These are phyloP conservation scores for Struthidea cinerea DNA, from an alignment of 2,113 vertebrate genomes.

Conservation along the genomic window DNA sequence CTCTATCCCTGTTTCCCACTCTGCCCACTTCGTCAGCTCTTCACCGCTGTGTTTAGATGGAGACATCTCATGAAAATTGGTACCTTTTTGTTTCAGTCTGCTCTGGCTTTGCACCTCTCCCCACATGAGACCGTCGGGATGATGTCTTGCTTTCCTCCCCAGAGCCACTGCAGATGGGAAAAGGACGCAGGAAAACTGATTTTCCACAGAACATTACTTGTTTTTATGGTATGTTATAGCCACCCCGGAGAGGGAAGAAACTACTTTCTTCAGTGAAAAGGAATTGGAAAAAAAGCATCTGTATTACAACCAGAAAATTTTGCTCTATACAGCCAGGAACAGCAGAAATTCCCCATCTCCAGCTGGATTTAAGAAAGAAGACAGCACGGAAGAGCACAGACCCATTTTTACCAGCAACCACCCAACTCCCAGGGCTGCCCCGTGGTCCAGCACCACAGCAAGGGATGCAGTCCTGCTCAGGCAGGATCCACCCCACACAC, in stretches of 20 bases:
- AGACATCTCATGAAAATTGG: background rate
- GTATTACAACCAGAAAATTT: background rate
- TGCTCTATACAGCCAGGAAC: background rate
- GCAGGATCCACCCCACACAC: background rate
- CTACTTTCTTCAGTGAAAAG: background rate
- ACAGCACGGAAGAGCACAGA: background rate
- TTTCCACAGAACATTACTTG: background rate
- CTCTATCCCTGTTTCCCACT: background rate
- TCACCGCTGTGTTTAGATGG: rapidly evolving
- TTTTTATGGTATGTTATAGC: background rate
- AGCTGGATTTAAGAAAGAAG: background rate
- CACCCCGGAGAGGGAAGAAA: background rate
- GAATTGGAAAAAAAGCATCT: background rate
- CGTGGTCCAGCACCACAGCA: rapidly evolving
- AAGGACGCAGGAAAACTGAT: background rate
- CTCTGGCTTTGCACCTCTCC: background rate
- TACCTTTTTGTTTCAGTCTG: background rate
- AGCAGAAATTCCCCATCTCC: background rate
- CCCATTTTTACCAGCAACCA: background rate
- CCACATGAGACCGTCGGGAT: rapidly evolving
- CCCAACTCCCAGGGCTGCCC: background rate
- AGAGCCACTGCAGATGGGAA: background rate
- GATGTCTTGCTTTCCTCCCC: background rate
- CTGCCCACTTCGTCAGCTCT: background rate
- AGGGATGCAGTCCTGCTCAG: background rate